Evolutionary conservation across 2,888 invertebrate genomes (phyloP), one percentile per base, ranked within the genome.

Genomic region (Pachycephus smyrnensis): DNA sequence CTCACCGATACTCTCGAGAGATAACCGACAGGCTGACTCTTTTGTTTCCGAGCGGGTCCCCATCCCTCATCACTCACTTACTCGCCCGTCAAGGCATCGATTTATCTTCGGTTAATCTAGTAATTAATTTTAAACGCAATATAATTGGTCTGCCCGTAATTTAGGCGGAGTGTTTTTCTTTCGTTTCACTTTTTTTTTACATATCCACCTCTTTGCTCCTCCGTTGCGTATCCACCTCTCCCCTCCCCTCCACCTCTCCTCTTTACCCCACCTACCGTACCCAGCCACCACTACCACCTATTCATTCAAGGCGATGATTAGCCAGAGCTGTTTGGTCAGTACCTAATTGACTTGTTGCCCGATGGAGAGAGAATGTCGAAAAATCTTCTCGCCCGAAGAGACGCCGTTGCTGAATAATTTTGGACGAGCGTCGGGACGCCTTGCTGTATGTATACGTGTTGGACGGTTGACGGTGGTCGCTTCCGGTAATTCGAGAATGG

Each of bases 101-200:
- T 83, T 81, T 89, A 90, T 90, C 89, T 86, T 82, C 81, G 82
- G 75, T 82, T 87, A 87, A 90, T 90, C 89, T 89, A 88, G 87
- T 90, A 90, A 90, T 90, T 90, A 90, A 90, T 90, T 90, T 89
- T 89, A 90, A 90, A 89, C 89, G 89, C 88, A 88, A 89, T 89
- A 89, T 90, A 90, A 90, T 90, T 90, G 89, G 89, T 85, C 85
- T 85, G 83, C 55, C 33, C 55, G 76, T 78, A 78, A 78, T 78
- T 78, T 78, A 76, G 76, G 75, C 76, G 36, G 35, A 30, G 30
- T 15, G 31, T 37, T 68, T 77, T 36, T 11, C 30, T 33, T 68
- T 15, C 23, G 11, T 33, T 30, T 73, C 40, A 4, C 30, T 31
- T 68, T 15, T 36, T 73, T 15, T 23, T 68, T 73, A 31, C 33